Percentiles rank a stretch among this genome's conserved stretches.
phyloP scores from a whole-genome alignment of 37 sponge, comb jelly and placozoan genomes.

The Spongilla lacustris region DNA sequence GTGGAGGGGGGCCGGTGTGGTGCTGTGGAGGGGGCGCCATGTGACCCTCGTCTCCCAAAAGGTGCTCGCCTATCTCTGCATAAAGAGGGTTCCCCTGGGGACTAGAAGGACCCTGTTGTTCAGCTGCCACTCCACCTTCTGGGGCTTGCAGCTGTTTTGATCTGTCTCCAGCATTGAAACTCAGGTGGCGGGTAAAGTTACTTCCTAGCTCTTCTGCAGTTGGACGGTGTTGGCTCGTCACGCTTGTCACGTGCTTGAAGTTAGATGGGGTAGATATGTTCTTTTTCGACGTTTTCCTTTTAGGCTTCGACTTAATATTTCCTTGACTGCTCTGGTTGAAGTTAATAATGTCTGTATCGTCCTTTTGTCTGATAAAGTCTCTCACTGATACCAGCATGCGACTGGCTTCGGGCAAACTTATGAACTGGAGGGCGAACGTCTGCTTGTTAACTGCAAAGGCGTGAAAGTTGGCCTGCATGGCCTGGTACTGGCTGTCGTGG shows the following conservation, averaged over 20 bases:
- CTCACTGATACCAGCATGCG: constrained; percentile 49
- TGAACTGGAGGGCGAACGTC: constrained; percentile 60
- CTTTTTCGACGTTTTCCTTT: constrained; percentile 47
- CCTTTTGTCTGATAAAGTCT: constrained; percentile 25
- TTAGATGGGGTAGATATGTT: constrained; percentile 83
- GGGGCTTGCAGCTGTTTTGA: background rate
- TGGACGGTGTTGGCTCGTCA: constrained; percentile 16
- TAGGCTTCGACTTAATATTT: constrained; percentile 15
- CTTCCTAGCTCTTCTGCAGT: background rate
- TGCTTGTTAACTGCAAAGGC: constrained; percentile 44
- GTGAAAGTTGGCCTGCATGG: constrained; percentile 74
- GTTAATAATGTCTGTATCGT: constrained; percentile 6
- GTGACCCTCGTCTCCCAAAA: background rate
- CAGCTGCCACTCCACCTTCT: background rate
- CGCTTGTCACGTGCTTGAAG: constrained; percentile 63
- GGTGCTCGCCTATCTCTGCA: background rate
- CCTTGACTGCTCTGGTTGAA: background rate
- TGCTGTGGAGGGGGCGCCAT: background rate
- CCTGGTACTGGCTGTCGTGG: constrained; percentile 47
- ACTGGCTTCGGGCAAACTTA: constrained; percentile 42
- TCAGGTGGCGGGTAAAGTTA: background rate
- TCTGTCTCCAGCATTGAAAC: background rate
- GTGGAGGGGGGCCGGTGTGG: too few relatives aligned
- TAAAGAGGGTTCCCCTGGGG: background rate
- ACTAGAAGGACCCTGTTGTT: background rate